Base-by-base conservation (phyloP, 2,797 vertebrate genomes). In the Anas bahamensis region DNA sequence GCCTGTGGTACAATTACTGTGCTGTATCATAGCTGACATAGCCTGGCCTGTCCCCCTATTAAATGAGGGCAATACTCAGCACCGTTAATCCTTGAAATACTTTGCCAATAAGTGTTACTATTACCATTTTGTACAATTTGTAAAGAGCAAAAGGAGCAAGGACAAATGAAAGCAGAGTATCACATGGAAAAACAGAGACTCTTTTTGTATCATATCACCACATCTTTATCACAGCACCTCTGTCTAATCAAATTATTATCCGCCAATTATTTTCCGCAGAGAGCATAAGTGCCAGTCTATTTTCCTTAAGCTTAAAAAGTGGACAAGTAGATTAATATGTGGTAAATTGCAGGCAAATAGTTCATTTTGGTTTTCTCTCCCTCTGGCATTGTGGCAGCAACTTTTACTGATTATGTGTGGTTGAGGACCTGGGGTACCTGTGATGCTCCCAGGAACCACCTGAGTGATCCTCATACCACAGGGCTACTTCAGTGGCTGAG, bases 101-200 rank as follows among this genome's bases (percentile, higher is more conserved):
- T 88, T 92, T 48, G 68, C 37, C 44, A 86, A 4, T 79, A 41
- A 93, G 21, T 33, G 46, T 75, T 70, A 35, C 44, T 89, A 26
- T 83, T 90, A 56, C 37, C 4, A 50, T 86, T 88, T 89, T 59
- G 9, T 60, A 19, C 64, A 60, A 86, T 79, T 70, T 82, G 26
- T 81, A 63, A 95, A 83, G 73, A 86, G 70, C n/a, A 91, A 82
- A 94, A 89, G 31, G 56, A 92, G 17, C 50, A 81, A 95, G 64
- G 53, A 61, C 59, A 60, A 81, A 71, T 64, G 28, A 83, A 92
- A 94, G 83, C 9, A 28, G 41, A 56, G 6, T 24, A 24, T 48
- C 31, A 42, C 73, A 76, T 24, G 13, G 48, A 70, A 93, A 90
- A 41, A 85, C 46, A 42, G 29, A 64, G 21, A 11, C 33, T 14